Evolutionary conservation across 2,113 vertebrate species (phyloP).

Genomic region (Catharus bicknelli): DNA sequence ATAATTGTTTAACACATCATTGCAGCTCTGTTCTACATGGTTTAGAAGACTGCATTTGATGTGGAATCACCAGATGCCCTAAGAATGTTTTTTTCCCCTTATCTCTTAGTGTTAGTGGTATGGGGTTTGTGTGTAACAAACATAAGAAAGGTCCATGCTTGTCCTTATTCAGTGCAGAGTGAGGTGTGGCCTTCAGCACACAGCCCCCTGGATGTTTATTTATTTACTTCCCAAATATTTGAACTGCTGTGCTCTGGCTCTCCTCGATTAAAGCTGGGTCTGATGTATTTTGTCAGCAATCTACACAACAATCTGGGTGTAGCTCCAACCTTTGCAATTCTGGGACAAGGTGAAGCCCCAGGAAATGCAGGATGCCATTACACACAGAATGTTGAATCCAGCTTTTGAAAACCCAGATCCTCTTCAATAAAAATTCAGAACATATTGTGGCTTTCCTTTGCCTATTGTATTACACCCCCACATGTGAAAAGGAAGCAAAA

Average conservation of each 20-base stretch:
- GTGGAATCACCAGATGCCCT: not conserved
- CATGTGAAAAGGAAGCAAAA: not conserved
- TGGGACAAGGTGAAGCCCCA: not conserved
- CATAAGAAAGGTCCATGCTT: not conserved
- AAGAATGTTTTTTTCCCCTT: not conserved
- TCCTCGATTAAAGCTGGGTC: not conserved
- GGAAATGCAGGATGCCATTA: not conserved
- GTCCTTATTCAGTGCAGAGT: not conserved
- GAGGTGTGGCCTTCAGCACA: not conserved
- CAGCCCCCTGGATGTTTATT: not conserved
- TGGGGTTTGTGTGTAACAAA: not conserved
- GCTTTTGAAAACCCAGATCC: not conserved
- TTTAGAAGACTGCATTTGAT: not conserved
- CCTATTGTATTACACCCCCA: not conserved
- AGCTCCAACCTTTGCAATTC: not conserved
- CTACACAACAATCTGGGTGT: fast-evolving
- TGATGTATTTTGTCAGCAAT: not conserved
- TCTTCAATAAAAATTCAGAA: not conserved
- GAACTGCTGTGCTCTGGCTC: not conserved
- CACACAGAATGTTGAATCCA: not conserved
- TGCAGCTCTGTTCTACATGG: not conserved
- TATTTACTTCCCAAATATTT: not conserved
- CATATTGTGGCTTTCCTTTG: not conserved
- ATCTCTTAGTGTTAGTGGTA: not conserved
- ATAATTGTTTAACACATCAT: not conserved